Evolutionary conservation across 2,888 invertebrate genomes (phyloP).

Genomic region (Spodoptera picta): DNA sequence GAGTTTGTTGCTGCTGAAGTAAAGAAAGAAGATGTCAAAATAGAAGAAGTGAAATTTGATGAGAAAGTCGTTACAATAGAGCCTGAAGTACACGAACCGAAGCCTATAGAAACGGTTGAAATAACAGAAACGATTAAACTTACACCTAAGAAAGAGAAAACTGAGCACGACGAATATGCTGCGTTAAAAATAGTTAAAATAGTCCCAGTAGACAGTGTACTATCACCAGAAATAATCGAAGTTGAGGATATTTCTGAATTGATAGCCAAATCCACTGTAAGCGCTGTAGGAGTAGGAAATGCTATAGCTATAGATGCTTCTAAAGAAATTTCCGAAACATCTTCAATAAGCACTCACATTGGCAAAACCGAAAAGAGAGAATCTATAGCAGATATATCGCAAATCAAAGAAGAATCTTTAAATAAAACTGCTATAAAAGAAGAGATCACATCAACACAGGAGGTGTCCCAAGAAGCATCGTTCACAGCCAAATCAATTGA

Average conservation of each 20-base stretch:
- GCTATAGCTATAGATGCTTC: conserved; percentile 31
- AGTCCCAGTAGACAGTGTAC: conserved; percentile 47
- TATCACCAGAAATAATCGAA: conserved; percentile 54
- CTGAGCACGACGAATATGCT: conserved; percentile 59
- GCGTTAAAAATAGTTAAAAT: conserved; percentile 65
- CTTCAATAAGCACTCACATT: conserved; percentile 20
- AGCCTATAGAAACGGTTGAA: conserved; percentile 44
- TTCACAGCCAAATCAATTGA: conserved; percentile 36
- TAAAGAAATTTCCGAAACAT: conserved; percentile 19
- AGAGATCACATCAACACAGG: conserved; percentile 7
- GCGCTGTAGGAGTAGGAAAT: conserved; percentile 30
- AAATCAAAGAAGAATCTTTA: conserved; percentile 34
- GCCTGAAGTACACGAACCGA: conserved; percentile 26
- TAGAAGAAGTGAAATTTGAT: conserved; percentile 18
- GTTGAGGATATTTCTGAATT: conserved; percentile 50
- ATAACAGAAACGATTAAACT: conserved; percentile 39
- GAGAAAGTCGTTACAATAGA: conserved; percentile 21
- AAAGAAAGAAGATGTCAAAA: conserved; percentile 31
- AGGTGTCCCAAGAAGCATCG: conserved; percentile 46
- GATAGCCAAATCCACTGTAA: conserved; percentile 29
- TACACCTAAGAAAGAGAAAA: conserved; percentile 41
- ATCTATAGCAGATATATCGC: conserved; percentile 14
- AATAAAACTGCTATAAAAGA: conserved; percentile 7
- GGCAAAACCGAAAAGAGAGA: conserved; percentile 17
- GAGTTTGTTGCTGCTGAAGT: conserved; percentile 35